Evolutionary conservation across 2,888 invertebrate genomes (phyloP), one percentile per base, ranked within the genome.

Genomic region (Drosophila setosimentum): DNA sequence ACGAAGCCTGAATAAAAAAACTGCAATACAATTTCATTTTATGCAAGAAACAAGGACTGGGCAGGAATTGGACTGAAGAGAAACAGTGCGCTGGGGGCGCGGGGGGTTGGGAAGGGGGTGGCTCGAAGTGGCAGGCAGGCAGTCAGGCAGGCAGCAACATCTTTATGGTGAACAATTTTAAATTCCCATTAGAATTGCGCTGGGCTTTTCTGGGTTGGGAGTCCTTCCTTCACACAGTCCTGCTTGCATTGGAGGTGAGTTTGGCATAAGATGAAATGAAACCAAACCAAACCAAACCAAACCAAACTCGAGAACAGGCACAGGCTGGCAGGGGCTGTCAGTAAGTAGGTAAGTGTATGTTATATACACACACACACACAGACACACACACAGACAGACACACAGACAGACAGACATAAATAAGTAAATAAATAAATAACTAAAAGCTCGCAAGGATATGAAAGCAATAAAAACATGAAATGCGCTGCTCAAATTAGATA

Each of bases 171-270:
- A 84, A 89, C 76, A 87, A 84, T 87, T 84, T 89, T 89, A 87
- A 89, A 85, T 85, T 85, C 89, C 84, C 84, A 89, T 84, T 87
- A 87, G 84, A 89, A 89, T 89, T 89, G 89, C 74, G 82, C 87
- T 77, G 61, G 59, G 58, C 66, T 75, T 78, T 80, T 64, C 49
- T 73, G 73, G 76, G 69, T 59, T 73, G 78, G 73, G 53, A 63
- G 57, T 53, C 29, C 13, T 32, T 24, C 27, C 27, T 4, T 21
- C 30, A 37, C 24, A 50, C 32, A 27, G 11, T 37, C 33, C 59
- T 37, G 63, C 55, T 40, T 49, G 42, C 60, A 69, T 53, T 64
- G 65, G 51, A 64, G 65, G 69, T 79, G 60, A 69, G 65, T 65
- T 60, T 63, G 65, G 60, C 60, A 70, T 57, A 76, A 83, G 87